These are phyloP conservation scores for Patagioenas fasciata DNA, from an alignment of 2,113 vertebrate species.

Conservation along the genomic window DNA sequence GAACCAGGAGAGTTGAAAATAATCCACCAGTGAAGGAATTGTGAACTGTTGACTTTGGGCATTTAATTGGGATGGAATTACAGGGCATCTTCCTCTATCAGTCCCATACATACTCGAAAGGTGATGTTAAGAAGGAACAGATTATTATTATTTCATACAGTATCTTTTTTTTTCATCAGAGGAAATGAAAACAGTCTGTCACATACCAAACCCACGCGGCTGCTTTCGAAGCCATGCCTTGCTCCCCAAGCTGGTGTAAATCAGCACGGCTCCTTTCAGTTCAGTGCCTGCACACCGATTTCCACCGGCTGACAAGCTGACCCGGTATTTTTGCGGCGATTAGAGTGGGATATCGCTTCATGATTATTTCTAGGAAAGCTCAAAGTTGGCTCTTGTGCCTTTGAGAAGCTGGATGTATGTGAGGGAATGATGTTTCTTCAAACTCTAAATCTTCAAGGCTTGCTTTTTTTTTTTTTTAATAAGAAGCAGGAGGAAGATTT, in stretches of 20 bases:
- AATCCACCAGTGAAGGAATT: neutral
- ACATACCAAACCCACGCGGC: neutral
- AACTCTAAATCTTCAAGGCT: slow-evolving; percentile 37
- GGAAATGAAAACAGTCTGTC: neutral
- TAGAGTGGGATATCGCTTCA: neutral
- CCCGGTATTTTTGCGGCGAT: slow-evolving; percentile 17
- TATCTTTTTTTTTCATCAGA: neutral
- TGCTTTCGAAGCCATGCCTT: neutral
- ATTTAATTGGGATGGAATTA: slow-evolving; percentile 44
- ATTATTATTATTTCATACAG: slow-evolving; percentile 15
- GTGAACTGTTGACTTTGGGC: slow-evolving; percentile 15
- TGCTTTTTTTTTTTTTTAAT: neutral
- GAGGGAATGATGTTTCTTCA: slow-evolving; percentile 16
- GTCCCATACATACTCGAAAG: neutral
- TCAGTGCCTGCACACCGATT: neutral
- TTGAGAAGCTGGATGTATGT: slow-evolving; percentile 22
- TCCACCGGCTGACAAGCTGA: slow-evolving; percentile 13
- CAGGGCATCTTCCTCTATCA: slow-evolving; percentile 21
- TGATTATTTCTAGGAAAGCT: slow-evolving; percentile 40
- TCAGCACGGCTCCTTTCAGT: neutral
- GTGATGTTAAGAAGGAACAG: neutral
- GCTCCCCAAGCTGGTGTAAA: neutral
- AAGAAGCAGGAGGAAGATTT: slow-evolving; percentile 50
- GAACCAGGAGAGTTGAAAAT: neutral
- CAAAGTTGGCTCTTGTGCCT: slow-evolving; percentile 29